These are phyloP conservation scores for Cephus runcator DNA, from an alignment of 2,888 invertebrate genomes.

Conservation along the genomic window DNA sequence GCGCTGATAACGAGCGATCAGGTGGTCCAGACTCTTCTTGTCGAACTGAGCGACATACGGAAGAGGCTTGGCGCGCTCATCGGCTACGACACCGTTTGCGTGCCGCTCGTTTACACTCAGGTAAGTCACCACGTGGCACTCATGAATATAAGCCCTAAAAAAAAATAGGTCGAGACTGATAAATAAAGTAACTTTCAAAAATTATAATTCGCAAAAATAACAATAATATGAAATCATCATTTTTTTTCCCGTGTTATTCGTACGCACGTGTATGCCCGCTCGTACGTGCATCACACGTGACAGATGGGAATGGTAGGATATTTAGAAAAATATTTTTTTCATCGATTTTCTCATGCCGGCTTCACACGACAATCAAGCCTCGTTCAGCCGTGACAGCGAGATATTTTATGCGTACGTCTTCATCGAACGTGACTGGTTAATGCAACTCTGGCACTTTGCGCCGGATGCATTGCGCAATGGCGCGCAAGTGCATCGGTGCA, in stretches of 20 bases:
- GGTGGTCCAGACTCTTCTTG: slow-evolving; percentile 89
- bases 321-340: neutral
- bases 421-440: neutral
- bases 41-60: slow-evolving; percentile 90
- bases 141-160: neutral
- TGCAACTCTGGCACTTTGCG: neutral
- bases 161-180: neutral
- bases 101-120: slow-evolving; percentile 92
- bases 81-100: slow-evolving; percentile 91
- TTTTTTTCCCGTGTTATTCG: no score
- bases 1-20: slow-evolving; percentile 88
- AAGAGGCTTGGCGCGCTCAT: slow-evolving; percentile 85
- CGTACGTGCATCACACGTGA: neutral
- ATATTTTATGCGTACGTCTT: neutral
- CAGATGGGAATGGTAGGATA: neutral
- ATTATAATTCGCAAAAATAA: neutral
- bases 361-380: neutral
- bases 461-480: neutral
- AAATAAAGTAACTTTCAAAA: neutral
- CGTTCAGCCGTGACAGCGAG: neutral
- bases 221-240: neutral
- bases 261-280: no score
- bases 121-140: slow-evolving; percentile 65
- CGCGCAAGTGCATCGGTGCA: neutral
- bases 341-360: neutral